Percentiles rank a stretch among this genome's conserved stretches.
Evolutionary conservation across 2,113 vertebrate species (phyloP).

Genomic region (Lates calcarifer): DNA sequence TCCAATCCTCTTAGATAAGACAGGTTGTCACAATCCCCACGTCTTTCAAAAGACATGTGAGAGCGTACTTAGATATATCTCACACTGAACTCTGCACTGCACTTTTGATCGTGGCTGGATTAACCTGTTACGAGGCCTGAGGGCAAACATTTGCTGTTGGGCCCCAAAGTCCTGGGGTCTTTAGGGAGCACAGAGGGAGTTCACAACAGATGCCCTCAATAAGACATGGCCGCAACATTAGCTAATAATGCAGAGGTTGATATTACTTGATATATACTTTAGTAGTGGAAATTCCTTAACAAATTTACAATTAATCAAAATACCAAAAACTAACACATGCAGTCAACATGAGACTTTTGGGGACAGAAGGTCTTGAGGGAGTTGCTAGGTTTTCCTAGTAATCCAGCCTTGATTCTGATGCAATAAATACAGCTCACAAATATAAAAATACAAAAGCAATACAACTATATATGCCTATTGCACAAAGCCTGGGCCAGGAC

Average conservation of each 20-base stretch:
- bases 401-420: background rate
- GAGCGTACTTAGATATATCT: background rate
- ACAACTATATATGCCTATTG: too few relatives aligned
- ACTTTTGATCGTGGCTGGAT: background rate
- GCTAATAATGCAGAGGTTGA: background rate
- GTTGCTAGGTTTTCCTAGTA: background rate
- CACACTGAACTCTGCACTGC: constrained; percentile 1
- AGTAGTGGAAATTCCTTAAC: background rate
- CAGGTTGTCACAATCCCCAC: constrained; percentile 1
- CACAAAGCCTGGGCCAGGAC: too few relatives aligned
- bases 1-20: constrained; percentile 28
- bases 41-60: background rate
- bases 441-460: too few relatives aligned
- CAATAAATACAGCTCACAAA: constrained; percentile 5
- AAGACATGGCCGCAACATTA: background rate
- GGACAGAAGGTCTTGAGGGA: too few relatives aligned
- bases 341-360: background rate
- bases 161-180: background rate
- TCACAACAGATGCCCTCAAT: too few relatives aligned
- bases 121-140: background rate
- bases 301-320: background rate
- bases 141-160: background rate
- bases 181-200: background rate
- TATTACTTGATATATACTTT: constrained; percentile 5
- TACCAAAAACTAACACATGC: background rate